These are phyloP conservation scores for Deroptyus accipitrinus DNA, from an alignment of 2,113 vertebrate species.

Conservation along the genomic window DNA sequence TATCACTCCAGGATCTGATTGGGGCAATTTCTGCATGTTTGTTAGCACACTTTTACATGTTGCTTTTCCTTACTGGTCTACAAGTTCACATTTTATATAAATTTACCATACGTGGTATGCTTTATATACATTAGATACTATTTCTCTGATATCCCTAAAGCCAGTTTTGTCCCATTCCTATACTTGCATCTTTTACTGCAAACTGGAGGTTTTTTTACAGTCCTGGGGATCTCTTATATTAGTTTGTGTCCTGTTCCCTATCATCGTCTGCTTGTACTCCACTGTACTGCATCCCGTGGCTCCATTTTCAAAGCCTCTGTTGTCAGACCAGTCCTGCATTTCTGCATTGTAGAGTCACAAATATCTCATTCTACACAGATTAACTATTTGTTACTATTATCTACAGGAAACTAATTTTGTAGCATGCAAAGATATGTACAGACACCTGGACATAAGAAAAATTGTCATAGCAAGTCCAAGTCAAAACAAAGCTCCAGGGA, in stretches of 20 bases:
- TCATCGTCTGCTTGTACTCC: background rate
- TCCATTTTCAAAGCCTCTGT: background rate
- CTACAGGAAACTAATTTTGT: background rate
- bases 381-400: background rate
- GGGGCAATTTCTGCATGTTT: background rate
- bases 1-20: accelerated
- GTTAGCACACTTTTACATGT: background rate
- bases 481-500: background rate
- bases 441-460: background rate
- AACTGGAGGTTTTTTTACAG: background rate
- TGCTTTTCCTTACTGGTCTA: background rate
- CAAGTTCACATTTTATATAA: background rate
- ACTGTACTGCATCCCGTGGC: background rate
- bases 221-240: background rate
- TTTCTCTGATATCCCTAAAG: background rate
- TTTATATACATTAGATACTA: background rate
- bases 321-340: background rate
- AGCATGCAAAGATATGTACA: background rate
- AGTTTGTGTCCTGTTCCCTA: background rate
- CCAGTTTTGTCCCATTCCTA: background rate
- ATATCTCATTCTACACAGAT: background rate
- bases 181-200: background rate
- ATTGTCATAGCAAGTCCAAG: background rate
- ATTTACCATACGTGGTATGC: background rate
- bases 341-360: background rate